phyloP scores from a whole-genome alignment of 2,888 invertebrate species.

The Sinotaia quadrata region DNA sequence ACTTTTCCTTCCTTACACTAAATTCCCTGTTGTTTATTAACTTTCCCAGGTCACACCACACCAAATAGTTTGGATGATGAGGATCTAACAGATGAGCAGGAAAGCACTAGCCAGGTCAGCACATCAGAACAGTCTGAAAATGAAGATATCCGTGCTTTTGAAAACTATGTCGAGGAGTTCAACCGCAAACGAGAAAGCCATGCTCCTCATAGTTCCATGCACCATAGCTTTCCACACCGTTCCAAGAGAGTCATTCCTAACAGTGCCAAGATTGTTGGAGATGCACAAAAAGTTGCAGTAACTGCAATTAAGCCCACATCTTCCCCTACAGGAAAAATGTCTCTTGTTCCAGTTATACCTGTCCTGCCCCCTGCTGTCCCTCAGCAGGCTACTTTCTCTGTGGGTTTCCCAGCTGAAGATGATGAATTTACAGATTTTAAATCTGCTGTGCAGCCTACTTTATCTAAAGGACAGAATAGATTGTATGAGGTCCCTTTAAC shows the following conservation, averaged over 20 bases:
- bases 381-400: background rate
- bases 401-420: constrained; percentile 32
- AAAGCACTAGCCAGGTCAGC: constrained; percentile 60
- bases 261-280: background rate
- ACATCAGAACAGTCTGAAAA: constrained; percentile 65
- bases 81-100: constrained; percentile 63
- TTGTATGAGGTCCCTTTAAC: background rate
- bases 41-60: constrained; percentile 39
- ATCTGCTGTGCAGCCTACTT: constrained; percentile 42
- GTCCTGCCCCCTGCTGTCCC: background rate
- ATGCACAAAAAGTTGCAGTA: too few relatives aligned
- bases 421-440: constrained; percentile 62
- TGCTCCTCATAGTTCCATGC: constrained; percentile 44
- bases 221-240: constrained; percentile 42
- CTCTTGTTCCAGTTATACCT: background rate
- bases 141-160: constrained; percentile 63
- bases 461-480: background rate
- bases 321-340: background rate
- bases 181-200: constrained; percentile 41
- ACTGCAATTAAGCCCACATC: background rate
- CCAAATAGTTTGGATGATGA: constrained; percentile 59
- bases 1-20: background rate
- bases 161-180: constrained; percentile 62
- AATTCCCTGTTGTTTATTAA: background rate
- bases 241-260: background rate